Percentiles rank a stretch among this genome's conserved stretches.
Conservation (phyloP, 2,888 invertebrate genomes). For the Oegoconia quadripuncta region DNA sequence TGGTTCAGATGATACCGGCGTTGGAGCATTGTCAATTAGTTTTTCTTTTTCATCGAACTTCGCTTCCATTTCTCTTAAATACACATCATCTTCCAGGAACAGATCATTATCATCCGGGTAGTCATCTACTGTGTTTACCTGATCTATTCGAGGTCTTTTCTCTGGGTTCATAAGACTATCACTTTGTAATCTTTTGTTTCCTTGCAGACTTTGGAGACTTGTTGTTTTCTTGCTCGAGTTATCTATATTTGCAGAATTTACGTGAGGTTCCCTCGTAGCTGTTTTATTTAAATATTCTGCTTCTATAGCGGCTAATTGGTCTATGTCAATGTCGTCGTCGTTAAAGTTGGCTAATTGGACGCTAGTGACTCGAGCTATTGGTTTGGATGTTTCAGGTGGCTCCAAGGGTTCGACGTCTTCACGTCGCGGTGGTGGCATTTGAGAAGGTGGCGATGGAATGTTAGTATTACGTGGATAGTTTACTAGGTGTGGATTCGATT, state of each 20-base stretch:
- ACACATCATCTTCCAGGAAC: constrained; percentile 57
- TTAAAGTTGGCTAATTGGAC: constrained; percentile 42
- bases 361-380: constrained; percentile 39
- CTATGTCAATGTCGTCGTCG: constrained; percentile 58
- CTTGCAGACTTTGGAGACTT: no score
- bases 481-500: constrained; percentile 32
- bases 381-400: constrained; percentile 24
- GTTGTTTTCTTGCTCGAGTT: no score
- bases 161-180: no score
- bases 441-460: constrained; percentile 40
- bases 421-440: constrained; percentile 32
- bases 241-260: no score
- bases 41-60: constrained; percentile 36
- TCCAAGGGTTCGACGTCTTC: constrained; percentile 2
- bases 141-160: constrained; percentile 46
- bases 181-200: no score
- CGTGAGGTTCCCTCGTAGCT: constrained; percentile 25
- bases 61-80: constrained; percentile 52
- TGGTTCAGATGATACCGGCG: constrained; percentile 44
- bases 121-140: constrained; percentile 36
- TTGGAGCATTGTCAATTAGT: constrained; percentile 25
- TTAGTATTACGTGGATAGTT: constrained; percentile 38
- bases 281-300: constrained; percentile 41
- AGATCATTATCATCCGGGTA: constrained; percentile 53
- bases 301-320: constrained; percentile 57